Evolutionary conservation across 2,888 invertebrate species (phyloP), one percentile per base, ranked within the genome.

Genomic region (Philonicus albiceps): DNA sequence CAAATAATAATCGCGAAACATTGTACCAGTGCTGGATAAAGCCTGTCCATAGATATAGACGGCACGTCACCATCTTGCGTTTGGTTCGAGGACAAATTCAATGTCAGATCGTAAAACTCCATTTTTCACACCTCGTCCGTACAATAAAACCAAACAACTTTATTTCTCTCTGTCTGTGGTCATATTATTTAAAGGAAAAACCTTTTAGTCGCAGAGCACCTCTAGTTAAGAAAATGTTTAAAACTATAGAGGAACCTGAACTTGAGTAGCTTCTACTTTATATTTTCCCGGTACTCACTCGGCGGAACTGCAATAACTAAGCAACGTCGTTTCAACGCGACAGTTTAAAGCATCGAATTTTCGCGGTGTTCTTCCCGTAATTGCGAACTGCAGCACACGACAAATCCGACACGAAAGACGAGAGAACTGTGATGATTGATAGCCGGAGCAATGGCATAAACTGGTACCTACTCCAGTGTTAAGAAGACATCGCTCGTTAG

Each of bases 1-100:
- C 97, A 96, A 89, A 97, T 93, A 90, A 98, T 98, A 85, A 98
- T 96, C 73, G 96, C 96, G 92, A 98, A 98, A 91, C 98, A 98
- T 93, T 98, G 96, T 88, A 97, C 94, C 87, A 98, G 92, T 11
- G 98, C 98, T 87, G 98, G 97, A 93, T 97, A 97, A 43, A 98
- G 94, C 90, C 97, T 96, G 90, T 97, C 96, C 90, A 96, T 94
- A 37, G 93, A 91, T 55, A 92, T 91, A 3, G 90, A 83, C 7
- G 89, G 87, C 85, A 89, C 75, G 78, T 87, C 88, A 53, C 40
- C 86, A 87, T 87, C 88, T 85, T 86, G 76, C 30, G 86, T 34
- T 22, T 64, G 27, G 13, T 86, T 86, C 53, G 86, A 78, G 75
- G 86, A 78, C 75, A 37, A 34, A 86, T 31, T 86, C 27, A 34